phyloP scores from a whole-genome alignment of 2,797 vertebrate genomes.

The Oreochromis grahami region DNA sequence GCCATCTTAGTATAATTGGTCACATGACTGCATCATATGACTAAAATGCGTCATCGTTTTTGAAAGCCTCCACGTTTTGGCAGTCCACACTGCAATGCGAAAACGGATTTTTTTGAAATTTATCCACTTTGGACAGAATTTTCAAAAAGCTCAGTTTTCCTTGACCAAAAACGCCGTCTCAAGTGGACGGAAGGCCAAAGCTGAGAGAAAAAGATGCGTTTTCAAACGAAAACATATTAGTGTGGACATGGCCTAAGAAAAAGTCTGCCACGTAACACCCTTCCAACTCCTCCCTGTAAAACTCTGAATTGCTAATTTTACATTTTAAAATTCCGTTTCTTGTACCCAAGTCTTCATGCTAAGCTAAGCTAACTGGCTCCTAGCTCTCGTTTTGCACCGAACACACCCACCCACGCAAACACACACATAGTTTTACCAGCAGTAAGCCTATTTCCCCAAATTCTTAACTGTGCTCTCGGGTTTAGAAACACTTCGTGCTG shows the following conservation, averaged over 20 bases:
- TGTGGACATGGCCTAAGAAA: neutral
- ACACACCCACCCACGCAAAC: neutral
- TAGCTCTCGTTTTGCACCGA: neutral
- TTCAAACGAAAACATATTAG: neutral
- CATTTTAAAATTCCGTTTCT: neutral
- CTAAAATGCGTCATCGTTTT: neutral
- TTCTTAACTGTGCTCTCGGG: neutral
- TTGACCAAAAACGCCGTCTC: neutral
- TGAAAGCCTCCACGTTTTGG: accelerated
- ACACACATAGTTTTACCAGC: neutral
- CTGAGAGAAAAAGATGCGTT: neutral
- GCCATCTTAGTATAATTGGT: neutral
- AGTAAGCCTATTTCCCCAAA: neutral
- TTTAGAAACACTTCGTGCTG: neutral
- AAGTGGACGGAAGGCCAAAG: neutral
- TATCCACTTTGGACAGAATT: neutral
- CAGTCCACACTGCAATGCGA: neutral
- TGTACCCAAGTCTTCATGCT: neutral
- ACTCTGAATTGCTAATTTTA: neutral
- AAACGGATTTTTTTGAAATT: accelerated
- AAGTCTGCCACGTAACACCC: neutral
- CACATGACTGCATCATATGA: neutral
- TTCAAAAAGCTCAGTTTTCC: neutral
- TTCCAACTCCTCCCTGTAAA: neutral
- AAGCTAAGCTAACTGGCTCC: neutral